Percentiles rank a stretch among this genome's conserved stretches.
Conservation (phyloP, 2,113 vertebrate genomes). For the Laterallus jamaicensis region DNA sequence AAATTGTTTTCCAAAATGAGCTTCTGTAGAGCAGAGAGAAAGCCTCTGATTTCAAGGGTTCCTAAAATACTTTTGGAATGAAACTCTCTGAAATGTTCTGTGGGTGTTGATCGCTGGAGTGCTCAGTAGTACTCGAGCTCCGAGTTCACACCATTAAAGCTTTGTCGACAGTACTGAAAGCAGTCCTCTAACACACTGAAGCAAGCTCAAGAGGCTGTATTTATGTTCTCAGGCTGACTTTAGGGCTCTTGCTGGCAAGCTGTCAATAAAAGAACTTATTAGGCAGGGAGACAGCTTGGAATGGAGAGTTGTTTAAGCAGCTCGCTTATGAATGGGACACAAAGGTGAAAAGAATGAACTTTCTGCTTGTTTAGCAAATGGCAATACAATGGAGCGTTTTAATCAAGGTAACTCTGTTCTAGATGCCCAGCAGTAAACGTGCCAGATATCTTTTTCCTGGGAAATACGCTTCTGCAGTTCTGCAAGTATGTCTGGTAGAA, state of each 20-base stretch:
- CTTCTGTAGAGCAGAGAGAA: constrained; percentile 52
- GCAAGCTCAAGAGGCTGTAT: constrained; percentile 56
- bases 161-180: constrained; percentile 47
- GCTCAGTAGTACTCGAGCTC: constrained; percentile 48
- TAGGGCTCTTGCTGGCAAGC: constrained; percentile 53
- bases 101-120: constrained; percentile 48
- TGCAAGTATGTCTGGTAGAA: neutral
- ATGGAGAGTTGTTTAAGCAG: constrained; percentile 25
- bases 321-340: constrained; percentile 2
- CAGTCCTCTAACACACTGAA: constrained; percentile 30
- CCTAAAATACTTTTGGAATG: constrained; percentile 58
- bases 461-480: neutral
- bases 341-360: constrained; percentile 39
- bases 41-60: constrained; percentile 67
- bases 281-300: constrained; percentile 50
- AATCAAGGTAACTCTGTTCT: neutral
- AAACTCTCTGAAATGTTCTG: constrained; percentile 43
- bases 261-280: constrained; percentile 54
- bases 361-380: neutral
- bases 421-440: neutral
- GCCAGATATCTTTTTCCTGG: neutral
- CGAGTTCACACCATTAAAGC: constrained; percentile 50
- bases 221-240: constrained; percentile 65
- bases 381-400: neutral
- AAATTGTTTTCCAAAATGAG: constrained; percentile 53